These are phyloP conservation scores for Ooceraea biroi DNA, from an alignment of 1,140 invertebrate species.

Conservation along the genomic window DNA sequence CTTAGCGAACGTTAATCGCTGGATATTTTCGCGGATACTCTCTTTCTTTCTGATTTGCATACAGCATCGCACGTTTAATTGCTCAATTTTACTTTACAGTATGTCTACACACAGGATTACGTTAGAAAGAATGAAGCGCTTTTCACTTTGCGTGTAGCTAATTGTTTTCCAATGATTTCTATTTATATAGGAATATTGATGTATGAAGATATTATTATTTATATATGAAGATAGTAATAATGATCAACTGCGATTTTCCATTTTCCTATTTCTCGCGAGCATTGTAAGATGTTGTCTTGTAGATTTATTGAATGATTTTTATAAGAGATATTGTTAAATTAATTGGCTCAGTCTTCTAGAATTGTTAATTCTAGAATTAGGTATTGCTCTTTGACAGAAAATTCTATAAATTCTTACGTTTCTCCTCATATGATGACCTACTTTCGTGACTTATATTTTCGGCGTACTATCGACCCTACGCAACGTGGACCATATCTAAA, in stretches of 20 bases:
- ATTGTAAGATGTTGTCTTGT: too few relatives aligned
- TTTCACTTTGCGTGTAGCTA: too few relatives aligned
- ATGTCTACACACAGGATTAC: too few relatives aligned
- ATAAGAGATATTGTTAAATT: not conserved
- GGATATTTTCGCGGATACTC: not conserved
- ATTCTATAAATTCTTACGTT: not conserved
- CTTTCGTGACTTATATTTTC: slow-evolving; percentile 41
- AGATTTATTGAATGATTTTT: too few relatives aligned
- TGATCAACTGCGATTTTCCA: too few relatives aligned
- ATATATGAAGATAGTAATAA: too few relatives aligned
- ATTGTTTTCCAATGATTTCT: too few relatives aligned
- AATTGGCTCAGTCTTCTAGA: not conserved
- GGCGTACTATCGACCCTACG: slow-evolving; percentile 55
- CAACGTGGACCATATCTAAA: slow-evolving; percentile 53
- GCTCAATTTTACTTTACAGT: not conserved
- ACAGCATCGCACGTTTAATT: not conserved
- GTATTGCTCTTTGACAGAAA: not conserved
- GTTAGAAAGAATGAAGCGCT: too few relatives aligned
- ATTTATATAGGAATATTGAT: too few relatives aligned
- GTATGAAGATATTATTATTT: too few relatives aligned
- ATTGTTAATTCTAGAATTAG: not conserved
- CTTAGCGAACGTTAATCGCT: not conserved
- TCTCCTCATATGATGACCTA: slow-evolving; percentile 24
- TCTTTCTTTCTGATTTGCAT: not conserved
- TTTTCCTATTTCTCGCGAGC: too few relatives aligned